Base-by-base conservation (phyloP, 2,113 vertebrate species). In the Hystrix cristata region DNA sequence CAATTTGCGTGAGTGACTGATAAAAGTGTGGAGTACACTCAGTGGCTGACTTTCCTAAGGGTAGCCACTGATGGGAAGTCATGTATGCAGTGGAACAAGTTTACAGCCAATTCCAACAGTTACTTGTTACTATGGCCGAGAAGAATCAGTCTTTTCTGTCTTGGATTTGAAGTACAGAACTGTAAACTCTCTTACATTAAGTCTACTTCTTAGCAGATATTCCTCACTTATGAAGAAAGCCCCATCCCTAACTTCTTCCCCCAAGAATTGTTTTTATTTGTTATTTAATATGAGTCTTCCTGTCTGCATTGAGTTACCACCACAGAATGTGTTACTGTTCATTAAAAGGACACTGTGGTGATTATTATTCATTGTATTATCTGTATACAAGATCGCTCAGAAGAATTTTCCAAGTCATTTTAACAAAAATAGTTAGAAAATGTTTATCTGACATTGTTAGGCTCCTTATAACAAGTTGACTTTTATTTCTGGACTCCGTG, bases 21-120 rank as follows among this genome's bases (percentile, higher is more conserved):
- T 23, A 31, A 12, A 27, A 29, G 15, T 5, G 0, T 34, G 9
- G 5, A 31, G 29, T 21, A 8, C 79, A 11, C 11, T 0, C 0
- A 64, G 94, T 80, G 43, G 11, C 59, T 84, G 34, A 13, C 79
- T 84, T 43, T 67, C 60, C 25, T 25, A 74, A 38, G 71, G 1
- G 11, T 51, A 3, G 67, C 23, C 38, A 12, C 57, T 51, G 2
- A 53, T 31, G 15, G 34, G 18, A 74, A 25, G 38, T 48, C 31
- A 51, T 13, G 23, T 78, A 31, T 18, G 27, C 51, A 1, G 21
- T 11, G 14, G 67, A 59, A 51, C 34, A 53, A 19, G 21, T 74
- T 60, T 81, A 87, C 15, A 81, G 53, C 67, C 0, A 0, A 3
- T 48, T 38, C 48, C 16, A 3, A 18, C 4, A 6, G 34, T 38